Evolutionary conservation across 2,888 invertebrate genomes (phyloP).

Genomic region (Ecdyonurus torrentis): DNA sequence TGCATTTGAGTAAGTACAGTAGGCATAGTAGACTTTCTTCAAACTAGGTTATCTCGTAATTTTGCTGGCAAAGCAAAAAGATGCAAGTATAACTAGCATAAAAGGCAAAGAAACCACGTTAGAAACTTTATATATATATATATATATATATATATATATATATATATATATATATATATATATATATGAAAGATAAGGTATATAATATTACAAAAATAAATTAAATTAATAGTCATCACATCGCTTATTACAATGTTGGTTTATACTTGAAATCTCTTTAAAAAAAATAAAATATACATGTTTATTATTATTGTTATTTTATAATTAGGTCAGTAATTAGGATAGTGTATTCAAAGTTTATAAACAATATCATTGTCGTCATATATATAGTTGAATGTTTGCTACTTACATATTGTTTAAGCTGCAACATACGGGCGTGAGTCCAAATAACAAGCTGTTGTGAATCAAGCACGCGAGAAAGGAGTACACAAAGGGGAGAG

Average conservation of each 20-base stretch:
- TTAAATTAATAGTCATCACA: too few species aligned
- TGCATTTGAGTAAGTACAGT: neutral
- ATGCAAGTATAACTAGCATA: neutral
- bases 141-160: too few species aligned
- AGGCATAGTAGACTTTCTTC: neutral
- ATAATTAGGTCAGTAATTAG: neutral
- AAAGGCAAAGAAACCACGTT: neutral
- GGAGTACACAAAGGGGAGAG: neutral
- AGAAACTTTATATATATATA: too few species aligned
- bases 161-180: too few species aligned
- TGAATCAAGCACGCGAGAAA: neutral
- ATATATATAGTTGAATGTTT: neutral
- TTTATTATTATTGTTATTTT: too few species aligned
- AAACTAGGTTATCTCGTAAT: neutral
- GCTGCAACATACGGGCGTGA: neutral
- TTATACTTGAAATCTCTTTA: too few species aligned
- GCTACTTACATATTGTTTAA: neutral
- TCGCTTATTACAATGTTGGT: too few species aligned
- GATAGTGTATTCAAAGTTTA: too few species aligned
- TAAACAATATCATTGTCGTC: neutral
- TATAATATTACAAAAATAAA: too few species aligned
- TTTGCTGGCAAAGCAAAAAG: neutral
- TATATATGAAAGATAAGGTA: too few species aligned
- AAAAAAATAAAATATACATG: too few species aligned
- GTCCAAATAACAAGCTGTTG: neutral